Evolutionary conservation across 2,797 vertebrate genomes (phyloP), one percentile per base, ranked within the genome.

Genomic region (Ibycter americanus): DNA sequence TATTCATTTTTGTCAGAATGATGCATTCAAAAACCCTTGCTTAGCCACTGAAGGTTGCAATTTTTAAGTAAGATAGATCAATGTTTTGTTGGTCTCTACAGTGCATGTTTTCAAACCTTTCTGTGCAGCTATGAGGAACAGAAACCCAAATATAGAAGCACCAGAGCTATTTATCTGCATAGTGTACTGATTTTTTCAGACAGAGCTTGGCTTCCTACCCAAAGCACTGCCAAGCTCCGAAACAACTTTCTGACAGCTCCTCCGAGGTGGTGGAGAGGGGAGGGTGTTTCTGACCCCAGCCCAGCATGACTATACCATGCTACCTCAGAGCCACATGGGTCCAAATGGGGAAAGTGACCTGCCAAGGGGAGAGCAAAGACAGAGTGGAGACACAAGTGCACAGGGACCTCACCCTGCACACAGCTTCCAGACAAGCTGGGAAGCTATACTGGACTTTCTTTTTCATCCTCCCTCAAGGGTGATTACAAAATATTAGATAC

Each of bases 111-210:
- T 84, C 67, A 90, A 87, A 66, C 20, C 44, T 73, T 92, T 51
- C 61, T 70, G 51, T 70, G 42, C 71, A 95, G 38, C 47, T 78
- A 49, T 1, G 15, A 87, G 62, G 80, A 93, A 59, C 8, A 80
- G 77, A 82, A 94, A 31, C 19, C 32, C 51, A 84, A 96, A 90
- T 71, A 92, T 9, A 95, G 83, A 90, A 84, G 83, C 17, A 82
- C 9, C 29, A 54, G 38, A 63, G 8, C 19, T 54, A 73, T 63
- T 90, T 91, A 79, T 78, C 56, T 83, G 58, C 34, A 23, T 62
- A 61, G 14, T 49, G 25, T 8, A 32, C n/a, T 5, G 67, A 92
- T 77, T 83, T 78, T 78, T 90, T 91, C 72, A 42, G 55, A 80
- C 23, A 23, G 73, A 72, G n/a, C 21, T 87, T 88, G 74, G 20